Evolutionary conservation across 2,888 invertebrate species (phyloP).

Genomic region (Sialis fuliginosa): DNA sequence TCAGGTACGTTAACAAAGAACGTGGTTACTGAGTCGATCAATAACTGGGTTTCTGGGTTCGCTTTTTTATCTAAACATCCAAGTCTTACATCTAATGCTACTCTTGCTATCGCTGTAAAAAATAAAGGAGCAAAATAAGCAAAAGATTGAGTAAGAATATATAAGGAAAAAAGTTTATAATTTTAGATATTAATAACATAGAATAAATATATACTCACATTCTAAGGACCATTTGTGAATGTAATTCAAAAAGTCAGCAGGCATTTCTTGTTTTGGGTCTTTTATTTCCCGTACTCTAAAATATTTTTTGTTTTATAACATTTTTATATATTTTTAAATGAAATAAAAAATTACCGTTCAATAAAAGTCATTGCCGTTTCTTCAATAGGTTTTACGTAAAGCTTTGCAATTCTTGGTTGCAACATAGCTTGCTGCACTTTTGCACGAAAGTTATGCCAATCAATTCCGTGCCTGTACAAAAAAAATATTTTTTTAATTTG

Average conservation of each 20-base stretch:
- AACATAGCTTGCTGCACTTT: conserved; percentile 65
- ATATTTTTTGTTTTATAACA: conserved; percentile 6
- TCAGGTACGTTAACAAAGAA: conserved; percentile 47
- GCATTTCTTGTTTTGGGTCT: conserved; percentile 37
- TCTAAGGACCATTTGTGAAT: conserved; percentile 66
- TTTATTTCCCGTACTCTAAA: conserved; percentile 37
- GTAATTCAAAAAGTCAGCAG: conserved; percentile 48
- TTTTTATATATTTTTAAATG: too few relatives aligned
- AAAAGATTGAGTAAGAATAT: too few relatives aligned
- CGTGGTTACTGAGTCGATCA: conserved; percentile 47
- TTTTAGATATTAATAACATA: too few relatives aligned
- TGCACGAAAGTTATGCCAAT: conserved; percentile 60
- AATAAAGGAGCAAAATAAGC: too few relatives aligned
- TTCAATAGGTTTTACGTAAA: conserved; percentile 50
- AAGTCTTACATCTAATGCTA: conserved; percentile 44
- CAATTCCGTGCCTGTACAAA: conserved; percentile 51
- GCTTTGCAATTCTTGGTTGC: conserved; percentile 51
- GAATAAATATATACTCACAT: conserved; percentile 51
- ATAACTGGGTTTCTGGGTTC: conserved; percentile 35
- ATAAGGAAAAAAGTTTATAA: too few relatives aligned
- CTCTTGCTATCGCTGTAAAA: conserved; percentile 41
- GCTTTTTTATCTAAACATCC: conserved; percentile 40
- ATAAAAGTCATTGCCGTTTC: conserved; percentile 53
- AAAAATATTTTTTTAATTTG: too few relatives aligned
- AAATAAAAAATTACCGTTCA: conserved; percentile 27